A percentile compares a stretch with the other conserved stretches of the same genome.
These are phyloP conservation scores for Spodoptera littoralis DNA, from an alignment of 2,888 invertebrate genomes.

Conservation along the genomic window DNA sequence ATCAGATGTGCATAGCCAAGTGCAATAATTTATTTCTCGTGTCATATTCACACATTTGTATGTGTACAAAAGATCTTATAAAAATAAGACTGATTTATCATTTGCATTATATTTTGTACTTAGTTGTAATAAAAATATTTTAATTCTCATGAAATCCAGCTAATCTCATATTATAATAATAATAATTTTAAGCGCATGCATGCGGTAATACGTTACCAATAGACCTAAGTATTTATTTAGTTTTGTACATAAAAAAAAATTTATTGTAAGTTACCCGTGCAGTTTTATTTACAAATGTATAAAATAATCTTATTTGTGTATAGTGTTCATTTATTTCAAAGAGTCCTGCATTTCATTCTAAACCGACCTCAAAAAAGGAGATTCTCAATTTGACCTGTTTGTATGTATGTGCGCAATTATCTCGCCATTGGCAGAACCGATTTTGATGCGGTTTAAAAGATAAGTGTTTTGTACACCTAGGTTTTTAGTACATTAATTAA, in stretches of 20 bases:
- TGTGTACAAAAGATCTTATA: constrained; percentile 22
- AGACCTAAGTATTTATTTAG: constrained; percentile 23
- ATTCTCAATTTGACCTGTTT: too few relatives aligned
- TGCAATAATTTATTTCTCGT: too few relatives aligned
- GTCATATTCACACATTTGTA: not conserved
- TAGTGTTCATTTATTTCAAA: too few relatives aligned
- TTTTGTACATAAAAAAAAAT: constrained; percentile 21
- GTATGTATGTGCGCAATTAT: too few relatives aligned
- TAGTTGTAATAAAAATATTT: constrained; percentile 27
- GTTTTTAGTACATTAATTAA: too few relatives aligned
- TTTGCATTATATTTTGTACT: constrained; percentile 21
- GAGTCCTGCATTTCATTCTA: too few relatives aligned
- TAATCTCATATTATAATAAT: constrained; percentile 22
- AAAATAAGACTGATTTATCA: constrained; percentile 42
- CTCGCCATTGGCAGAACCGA: too few relatives aligned
- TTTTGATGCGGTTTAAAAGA: too few relatives aligned
- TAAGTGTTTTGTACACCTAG: too few relatives aligned
- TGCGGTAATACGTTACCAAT: constrained; percentile 1
- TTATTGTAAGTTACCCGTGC: constrained; percentile 18
- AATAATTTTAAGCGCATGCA: not conserved
- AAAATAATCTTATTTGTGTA: too few relatives aligned
- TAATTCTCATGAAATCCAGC: constrained; percentile 3
- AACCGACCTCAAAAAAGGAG: too few relatives aligned
- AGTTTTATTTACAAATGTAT: constrained; percentile 4
- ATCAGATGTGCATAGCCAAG: too few relatives aligned